These are phyloP conservation scores for Lysiphlebus fabarum DNA, from an alignment of 1,140 invertebrate species.

Conservation along the genomic window DNA sequence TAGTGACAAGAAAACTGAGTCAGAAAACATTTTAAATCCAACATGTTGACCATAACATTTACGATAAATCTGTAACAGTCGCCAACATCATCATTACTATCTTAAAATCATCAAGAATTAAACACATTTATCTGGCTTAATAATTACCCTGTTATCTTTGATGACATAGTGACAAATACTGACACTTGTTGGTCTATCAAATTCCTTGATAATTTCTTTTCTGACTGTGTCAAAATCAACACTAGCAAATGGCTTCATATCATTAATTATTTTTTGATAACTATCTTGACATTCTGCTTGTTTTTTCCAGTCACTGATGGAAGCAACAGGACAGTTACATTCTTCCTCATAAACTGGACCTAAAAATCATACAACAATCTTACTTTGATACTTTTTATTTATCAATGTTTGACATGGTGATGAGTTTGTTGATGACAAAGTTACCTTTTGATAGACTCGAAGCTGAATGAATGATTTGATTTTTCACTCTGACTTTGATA, in stretches of 20 bases:
- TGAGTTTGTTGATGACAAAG: constrained; percentile 17
- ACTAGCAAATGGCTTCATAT: constrained; percentile 68
- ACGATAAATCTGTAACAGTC: constrained; percentile 65
- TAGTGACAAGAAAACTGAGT: constrained; percentile 82
- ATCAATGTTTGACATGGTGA: too few relatives aligned
- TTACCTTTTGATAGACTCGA: constrained; percentile 39
- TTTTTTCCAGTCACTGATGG: constrained; percentile 66
- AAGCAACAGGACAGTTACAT: constrained; percentile 75
- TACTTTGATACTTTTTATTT: constrained; percentile 21
- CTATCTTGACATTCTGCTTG: constrained; percentile 65
- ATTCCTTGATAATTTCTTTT: constrained; percentile 62
- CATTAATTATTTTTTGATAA: constrained; percentile 71
- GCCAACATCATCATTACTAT: too few relatives aligned
- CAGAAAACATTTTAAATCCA: constrained; percentile 95
- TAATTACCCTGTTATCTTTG: constrained; percentile 71
- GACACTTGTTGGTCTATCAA: constrained; percentile 71
- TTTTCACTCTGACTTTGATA: constrained; percentile 69
- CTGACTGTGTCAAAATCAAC: constrained; percentile 73
- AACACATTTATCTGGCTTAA: not conserved
- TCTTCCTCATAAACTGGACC: constrained; percentile 75
- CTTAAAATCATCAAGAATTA: too few relatives aligned
- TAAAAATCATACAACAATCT: constrained; percentile 46
- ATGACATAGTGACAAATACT: constrained; percentile 91
- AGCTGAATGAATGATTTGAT: constrained; percentile 63
- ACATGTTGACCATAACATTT: constrained; percentile 90